phyloP scores from a whole-genome alignment of 2,113 vertebrate species.

The Rhinolophus sinicus region DNA sequence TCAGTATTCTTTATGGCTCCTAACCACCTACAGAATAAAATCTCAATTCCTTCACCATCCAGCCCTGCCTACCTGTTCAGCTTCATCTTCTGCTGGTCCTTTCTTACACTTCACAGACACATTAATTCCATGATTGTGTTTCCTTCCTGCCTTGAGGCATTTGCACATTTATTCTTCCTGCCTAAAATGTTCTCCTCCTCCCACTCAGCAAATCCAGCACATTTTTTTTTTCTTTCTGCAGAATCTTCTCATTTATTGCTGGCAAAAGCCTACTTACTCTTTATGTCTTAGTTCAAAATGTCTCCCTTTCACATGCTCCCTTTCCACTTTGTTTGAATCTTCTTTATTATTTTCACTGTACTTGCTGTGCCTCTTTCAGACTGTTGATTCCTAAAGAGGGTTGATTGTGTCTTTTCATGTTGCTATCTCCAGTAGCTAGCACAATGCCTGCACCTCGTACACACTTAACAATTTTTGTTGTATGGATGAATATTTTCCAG shows the following conservation, averaged over 20 bases:
- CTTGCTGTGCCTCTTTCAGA: background rate
- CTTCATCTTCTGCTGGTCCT: background rate
- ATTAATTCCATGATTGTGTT: background rate
- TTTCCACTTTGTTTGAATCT: background rate
- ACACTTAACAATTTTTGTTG: background rate
- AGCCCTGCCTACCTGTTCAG: background rate
- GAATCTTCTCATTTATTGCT: constrained; percentile 8
- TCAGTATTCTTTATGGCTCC: background rate
- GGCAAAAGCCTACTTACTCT: background rate
- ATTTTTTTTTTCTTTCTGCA: background rate
- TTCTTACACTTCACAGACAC: background rate
- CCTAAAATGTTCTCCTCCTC: constrained; percentile 9
- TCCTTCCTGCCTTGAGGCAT: background rate
- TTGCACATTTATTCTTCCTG: background rate
- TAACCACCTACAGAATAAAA: background rate
- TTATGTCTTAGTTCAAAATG: background rate
- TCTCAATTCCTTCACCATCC: background rate
- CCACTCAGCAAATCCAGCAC: background rate
- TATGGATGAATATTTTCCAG: background rate
- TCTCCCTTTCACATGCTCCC: background rate
- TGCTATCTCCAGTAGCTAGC: background rate
- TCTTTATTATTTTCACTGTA: background rate
- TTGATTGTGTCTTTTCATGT: background rate
- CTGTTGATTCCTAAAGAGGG: background rate
- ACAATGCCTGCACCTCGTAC: background rate